A percentile compares a stretch with the other conserved stretches of the same genome.
Evolutionary conservation across 2,797 vertebrate genomes (phyloP).

Genomic region (Chelmon rostratus): DNA sequence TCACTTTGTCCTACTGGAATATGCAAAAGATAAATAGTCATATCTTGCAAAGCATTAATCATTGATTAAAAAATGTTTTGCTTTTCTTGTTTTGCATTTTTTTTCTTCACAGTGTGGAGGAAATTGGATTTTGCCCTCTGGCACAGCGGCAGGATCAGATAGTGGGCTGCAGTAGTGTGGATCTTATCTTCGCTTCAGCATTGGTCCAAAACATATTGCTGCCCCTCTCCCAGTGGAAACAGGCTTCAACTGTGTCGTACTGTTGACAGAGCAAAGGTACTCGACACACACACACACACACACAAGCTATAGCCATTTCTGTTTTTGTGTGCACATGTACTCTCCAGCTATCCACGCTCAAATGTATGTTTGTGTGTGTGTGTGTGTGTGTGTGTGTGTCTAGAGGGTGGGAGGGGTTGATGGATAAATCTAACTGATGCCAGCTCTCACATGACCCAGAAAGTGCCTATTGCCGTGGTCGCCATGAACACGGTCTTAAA

Average conservation of each 20-base stretch:
- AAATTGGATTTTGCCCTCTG: constrained; percentile 81
- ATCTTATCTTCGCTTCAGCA: constrained; percentile 77
- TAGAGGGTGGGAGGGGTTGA: not conserved
- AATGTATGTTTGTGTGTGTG: constrained; percentile 22
- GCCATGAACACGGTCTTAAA: constrained; percentile 67
- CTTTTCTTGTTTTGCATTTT: constrained; percentile 59
- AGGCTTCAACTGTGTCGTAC: constrained; percentile 57
- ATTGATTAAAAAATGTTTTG: constrained; percentile 70
- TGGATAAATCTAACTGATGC: constrained; percentile 58
- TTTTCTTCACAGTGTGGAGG: constrained; percentile 53
- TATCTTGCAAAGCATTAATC: constrained; percentile 70
- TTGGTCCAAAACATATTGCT: constrained; percentile 78
- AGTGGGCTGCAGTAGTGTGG: constrained; percentile 67
- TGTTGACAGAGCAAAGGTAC: constrained; percentile 63
- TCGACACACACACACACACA: constrained; percentile 13
- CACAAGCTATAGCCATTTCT: constrained; percentile 10
- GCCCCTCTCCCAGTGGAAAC: constrained; percentile 67
- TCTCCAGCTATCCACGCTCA: not conserved
- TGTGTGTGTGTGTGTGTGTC: constrained; percentile 5
- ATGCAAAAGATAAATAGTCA: constrained; percentile 68
- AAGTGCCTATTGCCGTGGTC: constrained; percentile 53
- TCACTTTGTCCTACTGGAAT: constrained; percentile 49
- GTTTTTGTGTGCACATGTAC: constrained; percentile 17
- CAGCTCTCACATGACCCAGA: constrained; percentile 67
- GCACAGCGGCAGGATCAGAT: constrained; percentile 76